Conservation (phyloP, 2,797 vertebrate species). For the Hipposideros larvatus region DNA sequence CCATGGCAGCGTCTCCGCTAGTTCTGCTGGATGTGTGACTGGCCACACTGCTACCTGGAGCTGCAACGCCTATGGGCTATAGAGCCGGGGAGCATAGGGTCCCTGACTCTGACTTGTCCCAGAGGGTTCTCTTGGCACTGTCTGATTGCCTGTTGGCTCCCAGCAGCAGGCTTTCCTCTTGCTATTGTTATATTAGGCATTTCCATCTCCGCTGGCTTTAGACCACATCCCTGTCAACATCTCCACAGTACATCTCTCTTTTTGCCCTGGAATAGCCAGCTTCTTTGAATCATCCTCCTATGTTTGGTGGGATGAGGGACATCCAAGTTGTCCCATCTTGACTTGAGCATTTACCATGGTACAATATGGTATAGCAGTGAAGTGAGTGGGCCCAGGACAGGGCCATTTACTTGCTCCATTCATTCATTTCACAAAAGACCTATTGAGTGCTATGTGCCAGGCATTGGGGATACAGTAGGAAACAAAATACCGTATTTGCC, state of each 20-base stretch:
- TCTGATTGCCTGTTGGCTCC: neutral
- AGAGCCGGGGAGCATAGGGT: neutral
- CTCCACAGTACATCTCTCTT: neutral
- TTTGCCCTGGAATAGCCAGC: neutral
- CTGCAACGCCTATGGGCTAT: neutral
- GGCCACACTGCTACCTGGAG: neutral
- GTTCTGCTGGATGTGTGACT: neutral
- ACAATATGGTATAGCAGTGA: neutral
- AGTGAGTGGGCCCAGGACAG: neutral
- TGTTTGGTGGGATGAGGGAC: neutral
- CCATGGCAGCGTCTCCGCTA: neutral
- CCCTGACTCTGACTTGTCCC: neutral
- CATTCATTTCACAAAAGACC: conserved; percentile 31
- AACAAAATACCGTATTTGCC: too few relatives aligned
- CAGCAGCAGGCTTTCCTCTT: neutral
- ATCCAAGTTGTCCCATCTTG: neutral
- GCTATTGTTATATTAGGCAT: neutral
- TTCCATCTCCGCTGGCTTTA: neutral
- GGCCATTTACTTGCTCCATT: conserved; percentile 3
- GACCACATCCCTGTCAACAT: neutral
- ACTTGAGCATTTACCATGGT: neutral
- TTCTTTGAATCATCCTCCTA: neutral
- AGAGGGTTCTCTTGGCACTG: neutral
- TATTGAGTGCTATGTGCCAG: neutral
- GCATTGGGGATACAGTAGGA: neutral